Evolutionary conservation across 64 coral and sea anemone genomes (phyloP).

Genomic region (Dendronephthya gigantea): DNA sequence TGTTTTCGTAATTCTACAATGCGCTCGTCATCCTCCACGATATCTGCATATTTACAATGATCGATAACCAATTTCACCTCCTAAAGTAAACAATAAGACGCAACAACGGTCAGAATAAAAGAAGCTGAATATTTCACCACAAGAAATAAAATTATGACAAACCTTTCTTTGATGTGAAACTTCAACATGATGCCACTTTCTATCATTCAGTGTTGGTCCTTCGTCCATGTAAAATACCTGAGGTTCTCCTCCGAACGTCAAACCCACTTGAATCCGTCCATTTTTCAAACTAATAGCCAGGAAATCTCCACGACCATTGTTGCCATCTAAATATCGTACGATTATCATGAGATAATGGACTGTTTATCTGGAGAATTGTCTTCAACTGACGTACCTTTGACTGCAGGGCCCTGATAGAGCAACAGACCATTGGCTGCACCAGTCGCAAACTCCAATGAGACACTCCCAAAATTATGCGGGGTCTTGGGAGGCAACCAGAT

Average conservation of each 20-base stretch:
- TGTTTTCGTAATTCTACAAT: neutral
- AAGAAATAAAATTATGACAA: neutral
- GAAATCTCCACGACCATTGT: constrained; percentile 81
- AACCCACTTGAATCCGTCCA: constrained; percentile 45
- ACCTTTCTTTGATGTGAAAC: constrained; percentile 65
- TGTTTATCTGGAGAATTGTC: too few species aligned
- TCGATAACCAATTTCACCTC: constrained; percentile 49
- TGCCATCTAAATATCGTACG: constrained; percentile 31
- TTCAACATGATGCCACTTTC: constrained; percentile 66
- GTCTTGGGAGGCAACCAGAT: constrained; percentile 52
- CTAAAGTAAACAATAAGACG: too few species aligned
- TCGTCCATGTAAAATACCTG: constrained; percentile 60
- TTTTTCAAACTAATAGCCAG: constrained; percentile 53
- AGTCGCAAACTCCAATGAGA: constrained; percentile 66
- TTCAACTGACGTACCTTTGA: too few species aligned
- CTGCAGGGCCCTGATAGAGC: constrained; percentile 68
- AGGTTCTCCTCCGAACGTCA: constrained; percentile 46
- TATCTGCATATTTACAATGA: constrained; percentile 30
- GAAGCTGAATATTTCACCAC: neutral
- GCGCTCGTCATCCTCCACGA: constrained; percentile 34
- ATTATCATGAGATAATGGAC: neutral
- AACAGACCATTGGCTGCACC: constrained; percentile 49
- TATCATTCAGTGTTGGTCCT: constrained; percentile 54
- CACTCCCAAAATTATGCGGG: constrained; percentile 49
- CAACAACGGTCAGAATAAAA: too few species aligned